These are phyloP conservation scores for Microchrysa polita DNA, from an alignment of 2,888 invertebrate genomes.

Conservation along the genomic window DNA sequence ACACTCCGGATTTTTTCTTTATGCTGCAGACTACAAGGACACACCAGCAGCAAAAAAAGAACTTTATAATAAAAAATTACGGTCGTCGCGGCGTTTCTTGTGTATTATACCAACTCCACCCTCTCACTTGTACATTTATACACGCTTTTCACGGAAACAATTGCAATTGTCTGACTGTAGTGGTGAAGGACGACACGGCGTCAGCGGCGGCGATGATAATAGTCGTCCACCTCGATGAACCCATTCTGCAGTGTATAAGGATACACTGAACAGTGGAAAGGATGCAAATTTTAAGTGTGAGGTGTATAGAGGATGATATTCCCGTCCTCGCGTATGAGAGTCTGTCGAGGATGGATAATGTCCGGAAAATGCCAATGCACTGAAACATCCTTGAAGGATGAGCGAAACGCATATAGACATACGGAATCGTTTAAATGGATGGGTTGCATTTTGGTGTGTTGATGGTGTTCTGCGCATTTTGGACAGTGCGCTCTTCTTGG, in stretches of 20 bases:
- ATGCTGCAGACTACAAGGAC: conserved; percentile 30
- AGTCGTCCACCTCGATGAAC: not conserved
- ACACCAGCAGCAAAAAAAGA: conserved; percentile 30
- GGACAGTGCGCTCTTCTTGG: not conserved
- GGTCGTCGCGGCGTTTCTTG: conserved; percentile 20
- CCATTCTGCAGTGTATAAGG: conserved; percentile 9
- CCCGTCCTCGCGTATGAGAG: too few relatives aligned
- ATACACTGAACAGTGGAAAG: conserved; percentile 45
- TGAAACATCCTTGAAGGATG: conserved; percentile 14
- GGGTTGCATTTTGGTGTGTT: not conserved
- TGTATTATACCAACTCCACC: conserved; percentile 22
- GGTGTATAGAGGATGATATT: conserved; percentile 42
- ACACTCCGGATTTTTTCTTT: conserved; percentile 41
- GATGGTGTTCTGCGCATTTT: conserved; percentile 12
- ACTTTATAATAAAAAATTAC: conserved; percentile 31
- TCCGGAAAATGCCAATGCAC: conserved; percentile 18
- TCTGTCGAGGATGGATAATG: not conserved
- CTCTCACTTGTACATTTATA: conserved; percentile 1
- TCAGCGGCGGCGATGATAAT: too few relatives aligned
- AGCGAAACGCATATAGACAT: too few relatives aligned
- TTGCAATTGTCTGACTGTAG: conserved; percentile 37
- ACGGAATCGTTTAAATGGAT: too few relatives aligned
- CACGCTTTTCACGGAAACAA: not conserved
- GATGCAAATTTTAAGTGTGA: conserved; percentile 44
- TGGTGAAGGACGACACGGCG: conserved; percentile 46